A percentile compares a stretch with the other conserved stretches of the same genome.
These are phyloP conservation scores for Tetragnatha versicolor DNA, from an alignment of 1,140 invertebrate species.

Conservation along the genomic window DNA sequence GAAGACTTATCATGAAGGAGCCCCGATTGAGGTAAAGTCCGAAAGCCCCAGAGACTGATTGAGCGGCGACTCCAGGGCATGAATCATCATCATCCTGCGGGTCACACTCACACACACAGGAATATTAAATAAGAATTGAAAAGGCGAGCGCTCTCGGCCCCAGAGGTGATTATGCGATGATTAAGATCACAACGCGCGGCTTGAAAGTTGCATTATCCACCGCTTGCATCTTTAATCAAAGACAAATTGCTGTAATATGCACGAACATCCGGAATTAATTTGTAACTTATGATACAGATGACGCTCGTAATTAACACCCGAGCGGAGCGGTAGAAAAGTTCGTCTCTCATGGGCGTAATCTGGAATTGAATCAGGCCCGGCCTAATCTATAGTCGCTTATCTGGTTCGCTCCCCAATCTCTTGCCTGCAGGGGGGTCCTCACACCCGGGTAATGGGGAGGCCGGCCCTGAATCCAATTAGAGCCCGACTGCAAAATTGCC, in stretches of 20 bases:
- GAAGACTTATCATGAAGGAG: too few relatives aligned
- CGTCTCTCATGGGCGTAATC: conserved; percentile 24
- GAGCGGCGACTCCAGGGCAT: too few relatives aligned
- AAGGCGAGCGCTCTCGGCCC: not conserved
- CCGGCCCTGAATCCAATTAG: conserved; percentile 22
- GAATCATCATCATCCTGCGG: too few relatives aligned
- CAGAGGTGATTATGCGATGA: conserved; percentile 32
- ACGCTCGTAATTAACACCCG: conserved; percentile 36
- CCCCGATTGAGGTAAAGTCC: too few relatives aligned
- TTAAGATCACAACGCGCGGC: conserved; percentile 16
- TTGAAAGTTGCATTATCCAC: conserved; percentile 31
- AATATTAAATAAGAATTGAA: conserved; percentile 14
- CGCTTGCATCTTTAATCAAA: conserved; percentile 43
- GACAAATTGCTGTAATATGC: conserved; percentile 19
- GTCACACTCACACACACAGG: too few relatives aligned
- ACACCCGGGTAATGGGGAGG: not conserved
- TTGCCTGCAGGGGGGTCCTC: not conserved
- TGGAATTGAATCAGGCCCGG: conserved; percentile 35
- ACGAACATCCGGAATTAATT: conserved; percentile 38
- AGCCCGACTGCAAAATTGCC: conserved; percentile 7
- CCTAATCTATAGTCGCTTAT: conserved; percentile 37
- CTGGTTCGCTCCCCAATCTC: conserved; percentile 3
- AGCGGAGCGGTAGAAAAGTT: conserved; percentile 5
- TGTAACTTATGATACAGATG: conserved; percentile 36
- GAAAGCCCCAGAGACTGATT: too few relatives aligned